Evolutionary conservation across 1,140 invertebrate genomes (phyloP).

Genomic region (Macrotrachela quadricornifera): DNA sequence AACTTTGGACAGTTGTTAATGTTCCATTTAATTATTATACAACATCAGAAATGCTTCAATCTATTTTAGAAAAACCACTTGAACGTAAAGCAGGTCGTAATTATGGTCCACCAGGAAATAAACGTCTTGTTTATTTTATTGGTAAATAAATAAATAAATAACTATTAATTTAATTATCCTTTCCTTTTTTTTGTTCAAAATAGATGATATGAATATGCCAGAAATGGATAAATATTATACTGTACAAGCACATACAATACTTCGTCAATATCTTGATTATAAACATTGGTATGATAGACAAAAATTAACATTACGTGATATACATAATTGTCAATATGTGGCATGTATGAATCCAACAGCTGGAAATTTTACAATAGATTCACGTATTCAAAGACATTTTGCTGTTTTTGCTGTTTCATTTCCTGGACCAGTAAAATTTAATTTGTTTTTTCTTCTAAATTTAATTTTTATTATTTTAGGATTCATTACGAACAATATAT

Average conservation of each 20-base stretch:
- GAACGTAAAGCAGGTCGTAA: background rate
- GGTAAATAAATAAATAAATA: no score
- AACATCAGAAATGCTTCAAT: background rate
- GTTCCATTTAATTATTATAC: background rate
- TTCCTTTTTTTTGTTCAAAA: no score
- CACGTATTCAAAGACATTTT: constrained; percentile 25
- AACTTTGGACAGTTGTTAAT: background rate
- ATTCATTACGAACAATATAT: background rate
- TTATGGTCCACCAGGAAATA: background rate
- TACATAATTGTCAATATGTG: background rate
- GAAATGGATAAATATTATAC: background rate
- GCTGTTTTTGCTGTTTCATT: constrained; percentile 4
- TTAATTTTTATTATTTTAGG: background rate
- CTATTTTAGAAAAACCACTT: background rate
- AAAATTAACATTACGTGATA: background rate
- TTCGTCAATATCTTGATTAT: background rate
- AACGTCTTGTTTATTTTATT: background rate
- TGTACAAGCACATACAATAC: background rate
- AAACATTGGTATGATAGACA: background rate
- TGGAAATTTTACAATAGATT: constrained; percentile 20
- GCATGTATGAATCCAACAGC: constrained; percentile 12
- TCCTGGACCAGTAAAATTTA: background rate
- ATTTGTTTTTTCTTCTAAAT: background rate
- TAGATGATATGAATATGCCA: background rate
- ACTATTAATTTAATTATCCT: no score